These are phyloP conservation scores for Yponomeuta plumbellus DNA, from an alignment of 2,888 invertebrate genomes.

Conservation along the genomic window DNA sequence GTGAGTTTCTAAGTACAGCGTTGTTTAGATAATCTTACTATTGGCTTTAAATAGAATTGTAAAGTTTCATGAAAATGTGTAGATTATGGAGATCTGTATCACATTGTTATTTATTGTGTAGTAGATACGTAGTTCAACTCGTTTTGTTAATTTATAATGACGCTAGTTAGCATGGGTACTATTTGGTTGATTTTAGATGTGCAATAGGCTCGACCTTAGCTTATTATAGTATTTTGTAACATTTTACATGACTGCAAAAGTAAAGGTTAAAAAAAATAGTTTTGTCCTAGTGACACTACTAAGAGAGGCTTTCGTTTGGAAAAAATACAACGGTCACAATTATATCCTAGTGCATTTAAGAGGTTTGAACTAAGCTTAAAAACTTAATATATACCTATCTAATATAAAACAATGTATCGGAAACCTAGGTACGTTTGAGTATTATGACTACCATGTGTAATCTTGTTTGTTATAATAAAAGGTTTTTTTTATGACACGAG, in stretches of 20 bases:
- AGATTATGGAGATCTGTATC: background rate
- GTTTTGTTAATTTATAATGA: background rate
- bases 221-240: too few relatives aligned
- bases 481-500: slow-evolving; percentile 23
- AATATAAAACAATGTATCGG: slow-evolving; percentile 50
- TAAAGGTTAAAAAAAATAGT: too few relatives aligned
- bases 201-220: too few relatives aligned
- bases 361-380: background rate
- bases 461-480: slow-evolving; percentile 49
- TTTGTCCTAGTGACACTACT: too few relatives aligned
- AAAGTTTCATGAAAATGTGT: background rate
- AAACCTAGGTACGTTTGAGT: slow-evolving; percentile 45
- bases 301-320: background rate
- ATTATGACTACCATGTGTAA: slow-evolving; percentile 37
- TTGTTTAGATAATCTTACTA: background rate
- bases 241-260: too few relatives aligned
- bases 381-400: slow-evolving; percentile 21
- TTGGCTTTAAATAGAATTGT: background rate
- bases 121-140: background rate
- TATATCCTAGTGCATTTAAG: background rate
- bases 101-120: slow-evolving; percentile 1
- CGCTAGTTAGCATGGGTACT: background rate
- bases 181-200: too few relatives aligned
- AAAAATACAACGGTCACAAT: background rate
- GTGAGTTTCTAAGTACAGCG: background rate